Evolutionary conservation across 2,888 invertebrate species (phyloP).

Genomic region (Fabriciana adippe): DNA sequence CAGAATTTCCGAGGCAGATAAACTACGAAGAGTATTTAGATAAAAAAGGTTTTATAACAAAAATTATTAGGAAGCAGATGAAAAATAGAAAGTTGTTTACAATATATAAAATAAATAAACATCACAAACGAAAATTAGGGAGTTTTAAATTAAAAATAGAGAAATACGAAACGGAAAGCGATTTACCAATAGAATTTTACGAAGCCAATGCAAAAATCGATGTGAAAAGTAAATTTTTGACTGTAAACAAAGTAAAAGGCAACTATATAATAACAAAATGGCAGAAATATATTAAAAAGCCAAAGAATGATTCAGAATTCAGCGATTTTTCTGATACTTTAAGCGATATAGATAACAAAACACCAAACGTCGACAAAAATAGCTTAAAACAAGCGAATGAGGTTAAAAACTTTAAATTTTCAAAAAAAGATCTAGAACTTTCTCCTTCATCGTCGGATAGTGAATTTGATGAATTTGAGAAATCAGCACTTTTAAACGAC

Average conservation of each 20-base stretch:
- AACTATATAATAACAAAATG: slow-evolving; percentile 52
- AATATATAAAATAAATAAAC: slow-evolving; percentile 46
- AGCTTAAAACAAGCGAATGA: slow-evolving; percentile 42
- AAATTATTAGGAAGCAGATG: slow-evolving; percentile 46
- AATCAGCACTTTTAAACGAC: slow-evolving; percentile 59
- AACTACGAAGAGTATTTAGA: slow-evolving; percentile 56
- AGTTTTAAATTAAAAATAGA: slow-evolving; percentile 49
- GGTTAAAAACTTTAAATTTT: slow-evolving; percentile 49
- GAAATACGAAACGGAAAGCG: slow-evolving; percentile 51
- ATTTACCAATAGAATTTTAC: slow-evolving; percentile 49
- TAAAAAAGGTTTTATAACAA: slow-evolving; percentile 60
- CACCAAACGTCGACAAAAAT: slow-evolving; percentile 19
- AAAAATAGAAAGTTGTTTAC: slow-evolving; percentile 45
- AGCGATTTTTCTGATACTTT: slow-evolving; percentile 50
- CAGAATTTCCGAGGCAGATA: slow-evolving; percentile 76
- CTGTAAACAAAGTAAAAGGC: slow-evolving; percentile 45
- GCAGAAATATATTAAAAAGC: slow-evolving; percentile 48
- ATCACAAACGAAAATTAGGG: slow-evolving; percentile 40
- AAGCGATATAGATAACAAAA: slow-evolving; percentile 47
- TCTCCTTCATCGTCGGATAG: slow-evolving; percentile 63
- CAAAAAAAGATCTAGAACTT: slow-evolving; percentile 65
- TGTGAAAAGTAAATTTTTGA: slow-evolving; percentile 53
- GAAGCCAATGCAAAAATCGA: slow-evolving; percentile 56
- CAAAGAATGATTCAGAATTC: slow-evolving; percentile 39
- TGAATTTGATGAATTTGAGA: slow-evolving; percentile 58